Percentiles rank a stretch among this genome's conserved stretches.
Evolutionary conservation across 2,797 vertebrate genomes (phyloP).

Genomic region (Dendrocincla fuliginosa): DNA sequence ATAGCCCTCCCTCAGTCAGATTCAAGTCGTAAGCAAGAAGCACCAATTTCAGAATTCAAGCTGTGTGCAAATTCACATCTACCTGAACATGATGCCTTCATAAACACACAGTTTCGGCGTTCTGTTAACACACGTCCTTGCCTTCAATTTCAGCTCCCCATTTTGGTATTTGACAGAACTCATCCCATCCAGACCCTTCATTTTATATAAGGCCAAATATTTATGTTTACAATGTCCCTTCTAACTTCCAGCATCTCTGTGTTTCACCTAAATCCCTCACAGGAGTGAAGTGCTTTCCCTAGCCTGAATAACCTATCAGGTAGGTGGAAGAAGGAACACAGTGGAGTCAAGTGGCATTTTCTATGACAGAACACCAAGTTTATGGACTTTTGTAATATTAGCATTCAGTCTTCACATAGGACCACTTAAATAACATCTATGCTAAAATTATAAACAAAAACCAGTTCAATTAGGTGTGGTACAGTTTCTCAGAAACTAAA

Average conservation of each 20-base stretch:
- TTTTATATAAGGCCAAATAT: neutral
- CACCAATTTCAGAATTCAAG: neutral
- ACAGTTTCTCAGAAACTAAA: neutral
- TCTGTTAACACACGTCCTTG: neutral
- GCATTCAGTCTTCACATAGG: neutral
- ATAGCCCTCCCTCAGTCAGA: neutral
- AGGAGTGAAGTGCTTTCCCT: neutral
- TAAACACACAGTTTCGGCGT: conserved; percentile 3
- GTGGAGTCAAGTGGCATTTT: neutral
- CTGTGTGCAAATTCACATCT: neutral
- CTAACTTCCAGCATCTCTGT: neutral
- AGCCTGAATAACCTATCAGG: neutral
- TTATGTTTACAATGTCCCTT: neutral
- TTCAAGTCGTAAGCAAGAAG: neutral
- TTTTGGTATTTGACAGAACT: neutral
- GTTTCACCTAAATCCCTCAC: neutral
- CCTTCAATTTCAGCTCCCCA: neutral
- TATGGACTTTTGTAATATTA: neutral
- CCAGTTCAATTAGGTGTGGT: neutral
- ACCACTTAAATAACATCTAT: neutral
- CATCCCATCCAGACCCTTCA: neutral
- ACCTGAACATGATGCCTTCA: neutral
- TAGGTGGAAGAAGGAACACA: neutral
- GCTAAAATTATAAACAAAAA: neutral
- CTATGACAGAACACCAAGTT: accelerated